A percentile compares a stretch with the other conserved stretches of the same genome.
Conservation (phyloP, 2,888 invertebrate genomes). For the Rhogogaster chlorosoma region DNA sequence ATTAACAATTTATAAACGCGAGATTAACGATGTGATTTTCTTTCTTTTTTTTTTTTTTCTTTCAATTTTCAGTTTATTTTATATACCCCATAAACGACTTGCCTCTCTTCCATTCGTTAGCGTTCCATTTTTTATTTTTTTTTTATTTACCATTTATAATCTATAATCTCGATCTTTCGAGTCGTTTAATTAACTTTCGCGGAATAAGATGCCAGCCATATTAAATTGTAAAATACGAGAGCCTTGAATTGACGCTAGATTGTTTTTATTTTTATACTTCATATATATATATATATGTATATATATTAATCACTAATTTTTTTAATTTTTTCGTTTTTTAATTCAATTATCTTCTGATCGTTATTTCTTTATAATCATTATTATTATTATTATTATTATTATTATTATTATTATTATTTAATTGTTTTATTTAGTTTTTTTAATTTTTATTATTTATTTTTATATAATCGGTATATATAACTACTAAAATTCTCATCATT, state of each 20-base stretch:
- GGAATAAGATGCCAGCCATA: background rate
- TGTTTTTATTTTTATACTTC: conserved; percentile 7
- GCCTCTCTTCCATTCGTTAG: background rate
- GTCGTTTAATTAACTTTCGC: background rate
- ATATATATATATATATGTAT: background rate
- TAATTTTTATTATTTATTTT: background rate
- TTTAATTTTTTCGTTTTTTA: conserved; percentile 37
- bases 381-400: background rate
- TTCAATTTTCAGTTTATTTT: background rate
- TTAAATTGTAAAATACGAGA: conserved; percentile 20
- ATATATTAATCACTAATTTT: background rate
- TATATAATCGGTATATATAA: conserved; percentile 7
- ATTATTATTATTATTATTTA: too few relatives aligned
- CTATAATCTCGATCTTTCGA: background rate
- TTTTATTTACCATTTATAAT: background rate
- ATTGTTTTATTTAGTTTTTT: conserved; percentile 44
- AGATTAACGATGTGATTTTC: background rate
- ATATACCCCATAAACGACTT: background rate
- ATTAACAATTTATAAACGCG: background rate
- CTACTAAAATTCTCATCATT: background rate
- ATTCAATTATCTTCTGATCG: conserved; percentile 2
- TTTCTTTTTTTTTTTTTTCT: background rate
- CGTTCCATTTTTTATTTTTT: background rate
- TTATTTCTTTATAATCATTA: background rate
- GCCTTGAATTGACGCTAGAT: conserved; percentile 43